Evolutionary conservation across 2,113 vertebrate species (phyloP), one percentile per base, ranked within the genome.

Genomic region (Pachycephala philippinensis): DNA sequence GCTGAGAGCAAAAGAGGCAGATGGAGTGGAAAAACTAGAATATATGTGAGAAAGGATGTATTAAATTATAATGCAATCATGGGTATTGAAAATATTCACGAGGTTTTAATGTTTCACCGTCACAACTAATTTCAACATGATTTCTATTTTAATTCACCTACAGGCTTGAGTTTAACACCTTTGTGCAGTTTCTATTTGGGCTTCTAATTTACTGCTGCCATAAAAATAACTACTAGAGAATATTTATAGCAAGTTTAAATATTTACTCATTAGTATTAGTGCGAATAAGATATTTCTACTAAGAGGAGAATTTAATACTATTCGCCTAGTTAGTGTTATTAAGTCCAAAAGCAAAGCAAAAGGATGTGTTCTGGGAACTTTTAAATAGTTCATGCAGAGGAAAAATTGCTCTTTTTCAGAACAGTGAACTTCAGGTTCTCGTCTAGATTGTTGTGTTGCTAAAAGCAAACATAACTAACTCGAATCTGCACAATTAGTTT

Each of bases 171-270:
- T 91, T 87, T 86, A 88, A 92, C 40, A 77, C 19, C 54, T 83
- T 91, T 76, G 35, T 40, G 52, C 6, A 65, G 42, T 40, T 63
- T 81, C 17, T 72, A 11, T 57, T 89, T 54, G 79, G 54, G 82
- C 10, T 76, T 86, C 61, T 91, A 85, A 92, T 77, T 86, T 72
- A 91, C 57, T 87, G 49, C 28, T 89, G 53, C 77, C 2, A 2
- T 56, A 90, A 88, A 93, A 92, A 74, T 44, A 94, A 84, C 47
- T 75, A 26, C 47, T 39, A 20, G 47, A 68, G n/a, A 69, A 65
- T 84, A 84, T 79, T 74, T 79, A 69, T 37, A 91, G 50, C 15
- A 57, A 74, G n/a, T 77, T 96, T 78, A 92, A 94, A 87, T 85
- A 93, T 88, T 96, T 90, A 89, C 45, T 89, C 33, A 59, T 78